Conservation (phyloP, 2,888 invertebrate species). For the Sceliomorpha sp. region DNA sequence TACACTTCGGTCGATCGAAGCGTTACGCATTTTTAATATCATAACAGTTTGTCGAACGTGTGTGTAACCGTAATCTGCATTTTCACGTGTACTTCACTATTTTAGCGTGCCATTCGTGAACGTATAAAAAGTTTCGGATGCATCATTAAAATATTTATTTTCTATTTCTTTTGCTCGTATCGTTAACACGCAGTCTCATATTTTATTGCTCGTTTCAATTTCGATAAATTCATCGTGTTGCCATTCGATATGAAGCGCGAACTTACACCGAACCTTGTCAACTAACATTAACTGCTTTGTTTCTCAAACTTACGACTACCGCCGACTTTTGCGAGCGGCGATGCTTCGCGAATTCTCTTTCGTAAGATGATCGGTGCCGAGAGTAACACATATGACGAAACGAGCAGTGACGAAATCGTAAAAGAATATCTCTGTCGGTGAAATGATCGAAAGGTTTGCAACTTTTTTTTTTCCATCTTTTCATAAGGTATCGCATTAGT, state of each 20-base stretch:
- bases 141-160: conserved; percentile 29
- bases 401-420: conserved; percentile 2
- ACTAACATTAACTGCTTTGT: neutral
- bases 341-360: conserved; percentile 12
- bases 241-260: conserved; percentile 21
- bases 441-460: no score
- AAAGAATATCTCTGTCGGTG: no score
- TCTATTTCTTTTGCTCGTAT: conserved; percentile 25
- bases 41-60: no score
- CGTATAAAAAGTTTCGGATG: conserved; percentile 20
- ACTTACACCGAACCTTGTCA: conserved; percentile 4
- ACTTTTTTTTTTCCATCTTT: no score
- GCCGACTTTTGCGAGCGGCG: neutral
- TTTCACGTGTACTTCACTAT: conserved; percentile 9
- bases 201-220: conserved; percentile 35
- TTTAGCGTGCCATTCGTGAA: conserved; percentile 14
- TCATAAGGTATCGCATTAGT: no score
- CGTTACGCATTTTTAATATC: no score
- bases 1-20: no score
- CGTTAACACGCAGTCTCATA: conserved; percentile 32
- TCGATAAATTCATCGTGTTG: conserved; percentile 18
- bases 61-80: conserved; percentile 19
- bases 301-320: neutral
- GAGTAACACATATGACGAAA: conserved; percentile 1
- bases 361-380: conserved; percentile 7